Conservation (phyloP, 1,140 invertebrate genomes). For the Patella vulgata region DNA sequence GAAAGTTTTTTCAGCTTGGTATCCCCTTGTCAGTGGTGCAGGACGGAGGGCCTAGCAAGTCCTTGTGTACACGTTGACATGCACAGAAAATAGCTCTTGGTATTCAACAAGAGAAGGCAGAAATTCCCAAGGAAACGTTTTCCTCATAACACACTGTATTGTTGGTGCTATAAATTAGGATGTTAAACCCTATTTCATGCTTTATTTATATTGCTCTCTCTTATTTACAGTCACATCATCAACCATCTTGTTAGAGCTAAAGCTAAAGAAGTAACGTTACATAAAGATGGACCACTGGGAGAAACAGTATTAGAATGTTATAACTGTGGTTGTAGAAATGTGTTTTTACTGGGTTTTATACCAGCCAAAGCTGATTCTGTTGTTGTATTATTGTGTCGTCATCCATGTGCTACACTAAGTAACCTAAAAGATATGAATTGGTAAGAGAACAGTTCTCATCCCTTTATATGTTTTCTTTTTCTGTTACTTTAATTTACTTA, state of each 20-base stretch:
- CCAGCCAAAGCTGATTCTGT: conserved; percentile 99
- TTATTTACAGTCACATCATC: conserved; percentile 91
- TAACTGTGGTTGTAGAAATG: conserved; percentile 92
- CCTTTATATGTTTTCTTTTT: neutral
- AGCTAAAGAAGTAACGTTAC: conserved; percentile 98
- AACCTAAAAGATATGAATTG: conserved; percentile 99
- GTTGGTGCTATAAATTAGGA: too few species aligned
- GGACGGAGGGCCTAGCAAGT: too few species aligned
- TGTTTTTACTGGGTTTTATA: conserved; percentile 98
- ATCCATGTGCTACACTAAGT: conserved; percentile 97
- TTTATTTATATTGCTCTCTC: conserved; percentile 4
- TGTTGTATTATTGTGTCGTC: conserved; percentile 96
- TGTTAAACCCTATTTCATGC: too few species aligned
- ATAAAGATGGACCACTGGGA: conserved; percentile 96
- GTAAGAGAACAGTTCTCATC: conserved; percentile 65
- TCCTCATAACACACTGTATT: too few species aligned
- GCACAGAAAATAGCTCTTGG: too few species aligned
- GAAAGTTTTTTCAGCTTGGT: too few species aligned
- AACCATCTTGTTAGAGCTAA: conserved; percentile 98
- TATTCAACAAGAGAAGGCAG: too few species aligned
- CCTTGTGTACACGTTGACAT: too few species aligned
- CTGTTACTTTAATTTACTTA: neutral
- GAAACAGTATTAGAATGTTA: conserved; percentile 99
- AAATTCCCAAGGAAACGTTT: too few species aligned
- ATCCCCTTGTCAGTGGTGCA: too few species aligned